Evolutionary conservation across 2,888 invertebrate species (phyloP).

Genomic region (Perizoma flavofasciatum): DNA sequence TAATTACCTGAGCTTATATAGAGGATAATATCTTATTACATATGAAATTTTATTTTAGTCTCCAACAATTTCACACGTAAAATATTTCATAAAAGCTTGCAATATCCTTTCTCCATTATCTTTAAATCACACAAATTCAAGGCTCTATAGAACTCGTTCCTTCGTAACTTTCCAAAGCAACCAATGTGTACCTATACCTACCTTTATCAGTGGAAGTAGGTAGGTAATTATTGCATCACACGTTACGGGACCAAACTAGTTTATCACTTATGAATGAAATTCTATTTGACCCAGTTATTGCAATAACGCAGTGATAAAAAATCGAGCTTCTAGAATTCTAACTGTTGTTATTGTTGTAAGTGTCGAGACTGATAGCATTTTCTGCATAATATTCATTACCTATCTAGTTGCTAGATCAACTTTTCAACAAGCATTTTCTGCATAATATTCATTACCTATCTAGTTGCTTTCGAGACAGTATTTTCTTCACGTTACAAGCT

Average conservation of each 20-base stretch:
- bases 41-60: too few species aligned
- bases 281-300: constrained; percentile 45
- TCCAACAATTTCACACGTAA: too few species aligned
- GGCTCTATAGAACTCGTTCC: constrained; percentile 26
- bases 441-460: too few species aligned
- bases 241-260: constrained; percentile 51
- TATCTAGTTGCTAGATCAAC: too few species aligned
- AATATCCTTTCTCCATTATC: too few species aligned
- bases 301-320: constrained; percentile 14
- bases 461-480: too few species aligned
- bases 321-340: not conserved
- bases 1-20: too few species aligned
- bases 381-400: too few species aligned
- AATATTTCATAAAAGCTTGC: too few species aligned
- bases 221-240: constrained; percentile 39
- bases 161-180: constrained; percentile 34
- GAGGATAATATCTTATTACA: not conserved
- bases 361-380: too few species aligned
- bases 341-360: not conserved
- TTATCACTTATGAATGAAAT: constrained; percentile 53
- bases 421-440: too few species aligned
- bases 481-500: too few species aligned
- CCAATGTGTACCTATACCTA: constrained; percentile 23
- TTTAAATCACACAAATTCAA: constrained; percentile 28
- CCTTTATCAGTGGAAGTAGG: constrained; percentile 23